Evolutionary conservation across 2,888 invertebrate genomes (phyloP).

Genomic region (Lycophotia porphyrea): DNA sequence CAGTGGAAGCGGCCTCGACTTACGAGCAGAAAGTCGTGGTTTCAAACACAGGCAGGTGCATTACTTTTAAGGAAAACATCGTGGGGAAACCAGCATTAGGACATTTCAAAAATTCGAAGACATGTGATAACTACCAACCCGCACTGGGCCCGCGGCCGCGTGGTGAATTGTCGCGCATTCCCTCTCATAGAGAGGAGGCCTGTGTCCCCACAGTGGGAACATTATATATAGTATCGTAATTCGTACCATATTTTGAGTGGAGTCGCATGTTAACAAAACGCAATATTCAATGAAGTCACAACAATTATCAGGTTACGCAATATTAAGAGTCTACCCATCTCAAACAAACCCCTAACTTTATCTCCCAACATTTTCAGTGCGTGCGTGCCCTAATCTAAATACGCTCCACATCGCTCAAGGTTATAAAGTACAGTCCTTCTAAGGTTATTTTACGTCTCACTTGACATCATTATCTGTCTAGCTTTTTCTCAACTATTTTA

Average conservation of each 20-base stretch:
- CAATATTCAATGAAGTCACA: slow-evolving; percentile 19
- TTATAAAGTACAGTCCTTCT: slow-evolving; percentile 28
- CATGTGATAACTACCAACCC: too few relatives aligned
- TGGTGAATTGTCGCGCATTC: too few relatives aligned
- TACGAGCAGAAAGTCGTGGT: too few relatives aligned
- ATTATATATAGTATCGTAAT: too few relatives aligned
- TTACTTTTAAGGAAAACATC: too few relatives aligned
- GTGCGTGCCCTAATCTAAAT: slow-evolving; percentile 37
- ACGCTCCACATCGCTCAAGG: slow-evolving; percentile 35
- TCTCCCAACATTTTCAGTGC: slow-evolving; percentile 12
- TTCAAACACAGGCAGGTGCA: too few relatives aligned
- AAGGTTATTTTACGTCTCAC: not conserved
- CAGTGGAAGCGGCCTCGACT: too few relatives aligned
- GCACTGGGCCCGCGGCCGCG: too few relatives aligned
- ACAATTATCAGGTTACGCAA: slow-evolving; percentile 20
- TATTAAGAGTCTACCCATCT: slow-evolving; percentile 20
- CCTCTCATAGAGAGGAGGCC: too few relatives aligned
- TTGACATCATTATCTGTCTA: not conserved
- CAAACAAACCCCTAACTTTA: slow-evolving; percentile 30
- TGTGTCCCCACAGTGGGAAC: too few relatives aligned
- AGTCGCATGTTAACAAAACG: not conserved
- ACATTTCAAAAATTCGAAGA: too few relatives aligned
- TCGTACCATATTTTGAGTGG: not conserved
- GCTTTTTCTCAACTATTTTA: not conserved
- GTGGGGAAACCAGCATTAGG: too few relatives aligned